Conservation (phyloP, 2,113 vertebrate genomes). For the Edolisoma coerulescens region DNA sequence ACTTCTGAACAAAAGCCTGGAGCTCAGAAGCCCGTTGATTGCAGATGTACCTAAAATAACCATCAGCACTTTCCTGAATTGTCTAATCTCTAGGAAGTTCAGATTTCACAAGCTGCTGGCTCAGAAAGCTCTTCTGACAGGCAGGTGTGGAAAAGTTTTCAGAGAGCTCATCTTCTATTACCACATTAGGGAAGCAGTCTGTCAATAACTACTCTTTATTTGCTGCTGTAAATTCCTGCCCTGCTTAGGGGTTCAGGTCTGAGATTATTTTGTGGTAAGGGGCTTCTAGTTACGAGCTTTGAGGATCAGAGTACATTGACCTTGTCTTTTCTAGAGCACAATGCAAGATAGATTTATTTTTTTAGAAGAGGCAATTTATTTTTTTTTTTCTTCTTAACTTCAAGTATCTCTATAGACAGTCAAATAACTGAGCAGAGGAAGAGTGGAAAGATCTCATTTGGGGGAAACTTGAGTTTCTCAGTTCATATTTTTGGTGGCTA, state of each 20-base stretch:
- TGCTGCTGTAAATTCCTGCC: slow-evolving; percentile 26
- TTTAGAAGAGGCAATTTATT: slow-evolving; percentile 19
- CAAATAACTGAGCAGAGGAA: slow-evolving; percentile 18
- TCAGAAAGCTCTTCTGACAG: background rate
- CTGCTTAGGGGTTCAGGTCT: background rate
- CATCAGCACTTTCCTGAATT: background rate
- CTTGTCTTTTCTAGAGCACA: slow-evolving; percentile 32
- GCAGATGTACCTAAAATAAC: background rate
- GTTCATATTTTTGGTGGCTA: slow-evolving; percentile 7
- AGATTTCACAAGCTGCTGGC: background rate
- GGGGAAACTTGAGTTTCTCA: background rate
- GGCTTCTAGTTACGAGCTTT: background rate
- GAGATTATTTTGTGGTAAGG: slow-evolving; percentile 11
- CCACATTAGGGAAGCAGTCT: background rate
- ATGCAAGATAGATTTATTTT: slow-evolving; percentile 30
- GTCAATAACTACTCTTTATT: background rate
- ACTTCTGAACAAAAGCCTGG: background rate
- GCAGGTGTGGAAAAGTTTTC: background rate
- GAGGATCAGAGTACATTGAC: background rate
- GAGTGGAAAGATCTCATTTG: background rate
- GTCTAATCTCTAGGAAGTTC: background rate
- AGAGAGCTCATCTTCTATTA: background rate
- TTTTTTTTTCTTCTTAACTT: background rate
- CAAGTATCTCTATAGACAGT: slow-evolving; percentile 6
- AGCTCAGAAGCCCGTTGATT: slow-evolving; percentile 11